Evolutionary conservation across 1,140 invertebrate species (phyloP).

Genomic region (Delia radicum): DNA sequence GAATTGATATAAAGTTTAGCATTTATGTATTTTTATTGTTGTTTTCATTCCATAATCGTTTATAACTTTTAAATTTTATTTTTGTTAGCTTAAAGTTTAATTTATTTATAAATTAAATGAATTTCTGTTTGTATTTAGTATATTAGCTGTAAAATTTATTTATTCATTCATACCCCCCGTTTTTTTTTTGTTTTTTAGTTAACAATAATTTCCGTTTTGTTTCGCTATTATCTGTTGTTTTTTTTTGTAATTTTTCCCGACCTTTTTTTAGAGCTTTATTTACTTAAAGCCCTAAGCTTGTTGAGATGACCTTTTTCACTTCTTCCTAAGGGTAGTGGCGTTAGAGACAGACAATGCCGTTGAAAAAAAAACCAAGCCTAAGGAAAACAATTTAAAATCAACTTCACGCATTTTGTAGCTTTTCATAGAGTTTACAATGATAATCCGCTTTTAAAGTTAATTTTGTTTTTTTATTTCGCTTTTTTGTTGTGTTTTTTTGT

Average conservation of each 20-base stretch:
- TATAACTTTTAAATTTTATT: background rate
- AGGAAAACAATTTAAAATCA: constrained; percentile 15
- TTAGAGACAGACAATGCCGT: too few relatives aligned
- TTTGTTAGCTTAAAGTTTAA: background rate
- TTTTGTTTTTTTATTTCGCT: constrained; percentile 8
- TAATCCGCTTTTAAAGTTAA: constrained; percentile 23
- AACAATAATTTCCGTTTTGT: constrained; percentile 23
- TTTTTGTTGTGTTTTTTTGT: background rate
- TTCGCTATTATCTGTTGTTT: constrained; percentile 6
- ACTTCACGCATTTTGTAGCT: constrained; percentile 21
- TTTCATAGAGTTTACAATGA: constrained; percentile 22
- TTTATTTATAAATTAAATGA: background rate
- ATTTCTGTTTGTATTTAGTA: background rate
- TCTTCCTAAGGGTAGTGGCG: background rate
- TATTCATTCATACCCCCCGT: background rate
- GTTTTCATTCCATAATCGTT: background rate
- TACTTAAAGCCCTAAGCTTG: constrained; percentile 1
- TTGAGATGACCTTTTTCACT: constrained; percentile 20
- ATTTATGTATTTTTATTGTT: background rate
- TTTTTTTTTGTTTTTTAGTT: background rate
- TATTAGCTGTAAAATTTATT: constrained; percentile 14
- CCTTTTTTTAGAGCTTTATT: constrained; percentile 20
- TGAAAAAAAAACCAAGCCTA: background rate
- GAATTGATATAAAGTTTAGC: background rate
- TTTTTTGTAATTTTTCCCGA: background rate